Evolutionary conservation across 2,113 vertebrate species (phyloP).

Genomic region (Scomber japonicus): DNA sequence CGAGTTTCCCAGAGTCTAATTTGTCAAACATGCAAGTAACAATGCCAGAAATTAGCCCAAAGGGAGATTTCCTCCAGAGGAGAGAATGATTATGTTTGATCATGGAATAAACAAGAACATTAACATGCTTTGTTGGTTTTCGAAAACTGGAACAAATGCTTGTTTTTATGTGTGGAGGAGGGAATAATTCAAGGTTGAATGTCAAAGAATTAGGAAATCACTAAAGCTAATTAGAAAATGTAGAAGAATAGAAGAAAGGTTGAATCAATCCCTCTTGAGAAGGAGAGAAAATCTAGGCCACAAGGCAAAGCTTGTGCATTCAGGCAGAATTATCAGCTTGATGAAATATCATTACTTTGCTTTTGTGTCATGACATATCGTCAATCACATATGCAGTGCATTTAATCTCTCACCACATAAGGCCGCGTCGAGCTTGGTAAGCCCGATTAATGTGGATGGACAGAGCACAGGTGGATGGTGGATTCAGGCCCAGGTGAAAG

Average conservation of each 20-base stretch:
- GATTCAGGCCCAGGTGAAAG: slow-evolving; percentile 45
- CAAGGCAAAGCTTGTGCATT: slow-evolving; percentile 22
- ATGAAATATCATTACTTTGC: slow-evolving; percentile 64
- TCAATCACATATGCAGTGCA: slow-evolving; percentile 18
- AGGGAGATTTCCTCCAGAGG: slow-evolving; percentile 75
- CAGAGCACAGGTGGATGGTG: slow-evolving; percentile 36
- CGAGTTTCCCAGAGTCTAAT: slow-evolving; percentile 71
- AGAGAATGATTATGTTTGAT: slow-evolving; percentile 83
- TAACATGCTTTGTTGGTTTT: slow-evolving; percentile 81
- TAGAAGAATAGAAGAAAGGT: slow-evolving; percentile 75
- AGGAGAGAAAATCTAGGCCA: slow-evolving; percentile 70
- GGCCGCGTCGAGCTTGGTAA: background rate
- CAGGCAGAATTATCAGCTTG: slow-evolving; percentile 48
- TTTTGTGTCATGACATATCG: slow-evolving; percentile 40
- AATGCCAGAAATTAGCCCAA: slow-evolving; percentile 76
- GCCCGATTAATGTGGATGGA: slow-evolving; percentile 1
- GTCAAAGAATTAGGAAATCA: slow-evolving; percentile 78
- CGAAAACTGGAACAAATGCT: slow-evolving; percentile 76
- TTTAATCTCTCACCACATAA: slow-evolving; percentile 24
- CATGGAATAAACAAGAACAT: slow-evolving; percentile 83
- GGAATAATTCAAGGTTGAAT: slow-evolving; percentile 83
- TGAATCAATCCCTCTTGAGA: slow-evolving; percentile 72
- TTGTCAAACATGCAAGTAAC: slow-evolving; percentile 79
- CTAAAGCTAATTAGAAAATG: slow-evolving; percentile 77
- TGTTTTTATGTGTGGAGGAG: slow-evolving; percentile 70